Evolutionary conservation across 1,140 invertebrate genomes (phyloP), one percentile per base, ranked within the genome.

Genomic region (Subanguina moxae): DNA sequence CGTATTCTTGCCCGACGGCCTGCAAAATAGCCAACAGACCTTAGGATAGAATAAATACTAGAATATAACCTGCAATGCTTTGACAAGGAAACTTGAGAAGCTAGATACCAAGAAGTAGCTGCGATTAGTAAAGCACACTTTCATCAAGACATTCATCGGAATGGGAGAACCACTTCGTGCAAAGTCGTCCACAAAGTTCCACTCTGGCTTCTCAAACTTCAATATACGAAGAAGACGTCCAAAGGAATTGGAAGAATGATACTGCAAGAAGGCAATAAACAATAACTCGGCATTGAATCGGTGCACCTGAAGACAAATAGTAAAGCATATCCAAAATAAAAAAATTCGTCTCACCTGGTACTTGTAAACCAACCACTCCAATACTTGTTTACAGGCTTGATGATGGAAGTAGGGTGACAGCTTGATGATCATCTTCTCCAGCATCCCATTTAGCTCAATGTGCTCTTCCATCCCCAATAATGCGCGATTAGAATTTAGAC

Each of bases 361-460:
- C 21, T 72, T 67, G 46, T 73, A 64, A 46, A 75, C 77, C 7
- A 75, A 45, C 74, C 74, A 75, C 61, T 75, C 74, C 32, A 75
- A 64, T 3, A 75, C 74, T 56, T 75, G 75, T 21, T 64, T 65
- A 59, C 74, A 75, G 9, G 64, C 66, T 48, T 77, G 67, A 45
- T 77, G 74, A 43, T 75, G 75, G 42, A 75, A 75, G 64, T 75
- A 76, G 7, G 74, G 74, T 23, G 67, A 69, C 25, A 75, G 56
- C 1, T 38, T 25, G 5, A 73, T 27, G 17, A 75, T 45, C 43
- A 75, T 48, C 43, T 43, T 57, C 30, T 77, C 67, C 25, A 75
- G 48, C 30, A 42, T 52, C 23, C 32, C 46, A 43, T 77, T 59
- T 19, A 74, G 45, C 43, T 71, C 63, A 21, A 64, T 58, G 46